Base-by-base conservation (phyloP, 2,888 invertebrate species). In the Gymnoscelis rufifasciata region DNA sequence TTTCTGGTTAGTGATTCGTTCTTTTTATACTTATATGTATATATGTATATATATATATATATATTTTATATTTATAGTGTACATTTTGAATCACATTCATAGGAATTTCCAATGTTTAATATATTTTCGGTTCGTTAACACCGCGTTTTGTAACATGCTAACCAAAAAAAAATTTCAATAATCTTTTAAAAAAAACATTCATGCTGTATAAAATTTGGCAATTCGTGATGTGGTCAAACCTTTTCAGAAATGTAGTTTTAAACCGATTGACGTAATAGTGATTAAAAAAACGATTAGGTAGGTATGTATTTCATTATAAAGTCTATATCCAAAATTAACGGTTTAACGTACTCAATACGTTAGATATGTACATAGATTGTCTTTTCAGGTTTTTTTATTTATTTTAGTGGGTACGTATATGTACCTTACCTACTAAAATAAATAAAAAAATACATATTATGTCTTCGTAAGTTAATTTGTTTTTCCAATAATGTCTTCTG, bases 1-100 rank as follows among this genome's bases (percentile, higher is more conserved):
- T 46, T 67, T 74, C 74, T 71, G 80, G 80, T 82, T 80, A 81
- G 81, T 80, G 80, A 81, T 66, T 57, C 56, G 35, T 54, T 47
- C 38, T 43, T n/a, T 44, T 48, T 29, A 40, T 43, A 44, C 43
- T 28, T 15, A n/a, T n/a, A n/a, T n/a, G n/a, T n/a, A n/a, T n/a
- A n/a, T n/a, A n/a, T n/a, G n/a, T n/a, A n/a, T n/a, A n/a, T n/a
- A n/a, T n/a, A n/a, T n/a, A n/a, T n/a, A n/a, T n/a, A n/a, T n/a
- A n/a, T n/a, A n/a, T n/a, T n/a, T n/a, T n/a, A 30, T 13, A 37
- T 33, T 31, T 31, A 14, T 46, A 38, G 37, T 42, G 45, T 49
- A 51, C 38, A 45, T 39, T 43, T 46, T 36, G 10, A 28, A 31
- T 31, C 30, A 36, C 36, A 26, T 28, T 30, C 0, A 40, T 27